Percentiles rank a stretch among this genome's conserved stretches.
phyloP scores from a whole-genome alignment of 2,797 vertebrate species.

The Tinamus major region DNA sequence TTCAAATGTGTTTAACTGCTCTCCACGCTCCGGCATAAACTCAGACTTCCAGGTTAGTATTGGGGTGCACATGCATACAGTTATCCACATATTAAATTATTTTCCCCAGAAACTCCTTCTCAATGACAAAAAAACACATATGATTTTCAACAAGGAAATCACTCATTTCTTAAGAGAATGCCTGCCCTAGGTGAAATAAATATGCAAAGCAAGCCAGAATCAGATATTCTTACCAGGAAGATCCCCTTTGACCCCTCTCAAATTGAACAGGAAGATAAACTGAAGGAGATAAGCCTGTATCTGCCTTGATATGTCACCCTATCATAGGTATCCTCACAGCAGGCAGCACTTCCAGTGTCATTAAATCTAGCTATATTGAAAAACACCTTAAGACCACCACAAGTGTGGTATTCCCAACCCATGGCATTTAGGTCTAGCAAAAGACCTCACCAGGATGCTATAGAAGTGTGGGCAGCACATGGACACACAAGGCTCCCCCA shows the following conservation, averaged over 20 bases:
- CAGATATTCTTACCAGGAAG: constrained; percentile 13
- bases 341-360: constrained; percentile 51
- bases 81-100: neutral
- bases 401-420: constrained; percentile 25
- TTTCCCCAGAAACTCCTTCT: neutral
- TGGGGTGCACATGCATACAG: accelerated
- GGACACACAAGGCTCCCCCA: neutral
- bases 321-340: constrained; percentile 15
- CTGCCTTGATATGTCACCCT: constrained; percentile 43
- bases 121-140: neutral
- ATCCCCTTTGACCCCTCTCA: constrained; percentile 34
- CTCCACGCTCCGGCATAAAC: neutral
- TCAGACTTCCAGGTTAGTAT: neutral
- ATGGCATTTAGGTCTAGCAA: neutral
- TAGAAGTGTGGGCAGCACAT: neutral
- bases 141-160: constrained; percentile 16
- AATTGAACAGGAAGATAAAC: constrained; percentile 40
- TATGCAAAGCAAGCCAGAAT: constrained; percentile 33
- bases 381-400: constrained; percentile 38
- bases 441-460: neutral
- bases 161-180: neutral
- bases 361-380: constrained; percentile 43
- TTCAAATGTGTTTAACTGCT: neutral
- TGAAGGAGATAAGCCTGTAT: constrained; percentile 11
- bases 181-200: constrained; percentile 42